Evolutionary conservation across 2,888 invertebrate genomes (phyloP), one percentile per base, ranked within the genome.

Genomic region (Tridacna gigas): DNA sequence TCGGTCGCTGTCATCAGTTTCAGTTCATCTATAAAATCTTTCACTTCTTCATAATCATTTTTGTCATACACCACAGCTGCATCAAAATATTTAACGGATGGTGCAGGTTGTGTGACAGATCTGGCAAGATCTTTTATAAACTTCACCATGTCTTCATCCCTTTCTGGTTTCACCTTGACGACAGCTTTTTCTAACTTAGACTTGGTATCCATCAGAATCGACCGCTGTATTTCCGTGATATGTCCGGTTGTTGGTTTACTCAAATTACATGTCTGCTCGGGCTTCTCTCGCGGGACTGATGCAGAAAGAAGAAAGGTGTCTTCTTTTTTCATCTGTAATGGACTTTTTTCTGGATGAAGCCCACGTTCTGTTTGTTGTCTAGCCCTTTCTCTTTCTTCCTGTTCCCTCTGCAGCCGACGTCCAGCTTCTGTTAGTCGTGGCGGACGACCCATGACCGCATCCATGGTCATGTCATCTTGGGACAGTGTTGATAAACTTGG

Each of bases 51-150:
- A 65, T 73, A 82, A 48, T 88, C 86, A 4, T 63, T 48, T 71
- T 80, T 76, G 56, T 86, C 86, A 65, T 86, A 88, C 20, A 88
- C 80, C 37, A 88, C 65, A 7, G 77, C 85, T 4, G 88, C 88
- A 77, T 88, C 87, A 37, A 79, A 88, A 48, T 80, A 77, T 75
- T 75, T 75, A 3, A 63, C 20, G 22, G 7, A 25, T 51, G 71
- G 71, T 22, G 25, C 4, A 4, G 71, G 71, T 51, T 71, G n/a
- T 11, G 22, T 51, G 9, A 51, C 13, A 12, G 22, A 18, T 11
- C 25, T 48, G 22, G 71, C 71, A 5, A 71, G 26, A 25, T 48
- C 0, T 26, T 26, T 71, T 7, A 71, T 71, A 25, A 71, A 71
- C 11, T 71, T 51, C 51, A 45, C 37, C 45, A 45, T 45, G 11